phyloP scores from a whole-genome alignment of 2,888 invertebrate genomes.

The Macrosoma leucophasiata region DNA sequence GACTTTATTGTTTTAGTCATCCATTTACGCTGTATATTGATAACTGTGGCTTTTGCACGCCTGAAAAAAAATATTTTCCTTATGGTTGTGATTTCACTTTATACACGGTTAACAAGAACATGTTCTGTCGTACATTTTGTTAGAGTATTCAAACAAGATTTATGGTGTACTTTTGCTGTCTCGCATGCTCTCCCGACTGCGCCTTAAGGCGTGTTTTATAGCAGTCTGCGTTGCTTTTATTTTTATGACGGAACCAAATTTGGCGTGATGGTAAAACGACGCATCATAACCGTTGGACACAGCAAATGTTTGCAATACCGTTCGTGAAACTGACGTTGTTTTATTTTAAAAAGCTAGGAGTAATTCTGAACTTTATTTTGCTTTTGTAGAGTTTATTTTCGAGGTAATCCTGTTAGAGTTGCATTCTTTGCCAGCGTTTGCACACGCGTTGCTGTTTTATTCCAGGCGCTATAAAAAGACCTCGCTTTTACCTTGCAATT shows the following conservation, averaged over 20 bases:
- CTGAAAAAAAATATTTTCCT: too few species aligned
- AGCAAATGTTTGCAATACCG: constrained; percentile 63
- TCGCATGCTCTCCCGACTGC: constrained; percentile 39
- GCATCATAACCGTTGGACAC: constrained; percentile 67
- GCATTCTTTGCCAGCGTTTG: constrained; percentile 41
- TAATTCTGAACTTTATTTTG: constrained; percentile 35
- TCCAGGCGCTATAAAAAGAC: constrained; percentile 50
- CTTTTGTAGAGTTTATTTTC: constrained; percentile 34
- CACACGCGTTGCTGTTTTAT: constrained; percentile 55
- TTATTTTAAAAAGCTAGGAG: constrained; percentile 34
- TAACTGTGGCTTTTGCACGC: too few species aligned
- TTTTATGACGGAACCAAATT: constrained; percentile 67
- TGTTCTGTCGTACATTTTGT: too few species aligned
- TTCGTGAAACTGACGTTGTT: constrained; percentile 52
- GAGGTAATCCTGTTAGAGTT: constrained; percentile 37
- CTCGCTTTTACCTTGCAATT: constrained; percentile 49
- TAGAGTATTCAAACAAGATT: too few species aligned
- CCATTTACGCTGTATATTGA: constrained; percentile 33
- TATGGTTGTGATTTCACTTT: too few species aligned
- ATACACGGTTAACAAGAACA: too few species aligned
- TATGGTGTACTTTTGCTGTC: constrained; percentile 12
- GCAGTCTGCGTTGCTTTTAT: constrained; percentile 55
- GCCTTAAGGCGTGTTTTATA: constrained; percentile 49
- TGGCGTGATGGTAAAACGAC: constrained; percentile 64
- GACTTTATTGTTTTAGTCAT: constrained; percentile 46